A percentile compares a stretch with the other conserved stretches of the same genome.
These are phyloP conservation scores for Petroica traversi DNA, from an alignment of 2,113 vertebrate species.

Conservation along the genomic window DNA sequence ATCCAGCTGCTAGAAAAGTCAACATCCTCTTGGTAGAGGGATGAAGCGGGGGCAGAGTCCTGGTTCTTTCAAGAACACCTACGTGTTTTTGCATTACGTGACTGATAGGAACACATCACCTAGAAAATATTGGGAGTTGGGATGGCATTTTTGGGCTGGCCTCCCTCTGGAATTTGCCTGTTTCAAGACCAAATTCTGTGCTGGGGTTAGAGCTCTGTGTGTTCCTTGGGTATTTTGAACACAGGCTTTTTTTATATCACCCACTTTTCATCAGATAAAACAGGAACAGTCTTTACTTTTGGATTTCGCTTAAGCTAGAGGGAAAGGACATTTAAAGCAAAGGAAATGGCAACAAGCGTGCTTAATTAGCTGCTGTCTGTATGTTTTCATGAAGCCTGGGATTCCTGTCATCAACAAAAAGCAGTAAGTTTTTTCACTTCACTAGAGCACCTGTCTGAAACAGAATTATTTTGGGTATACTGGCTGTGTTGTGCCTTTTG, in stretches of 20 bases:
- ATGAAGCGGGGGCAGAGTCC: neutral
- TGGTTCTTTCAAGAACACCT: neutral
- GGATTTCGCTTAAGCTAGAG: neutral
- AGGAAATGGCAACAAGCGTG: neutral
- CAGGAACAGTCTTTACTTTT: neutral
- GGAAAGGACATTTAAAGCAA: neutral
- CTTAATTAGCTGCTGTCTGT: neutral
- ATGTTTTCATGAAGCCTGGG: neutral
- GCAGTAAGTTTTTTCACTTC: neutral
- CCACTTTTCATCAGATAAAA: neutral
- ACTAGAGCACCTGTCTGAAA: neutral
- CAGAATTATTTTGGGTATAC: neutral
- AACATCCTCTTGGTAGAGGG: neutral
- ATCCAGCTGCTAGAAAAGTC: neutral
- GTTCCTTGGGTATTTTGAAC: neutral
- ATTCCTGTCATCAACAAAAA: neutral
- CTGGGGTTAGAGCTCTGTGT: neutral
- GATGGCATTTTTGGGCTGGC: neutral
- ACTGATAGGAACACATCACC: neutral
- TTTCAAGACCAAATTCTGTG: neutral
- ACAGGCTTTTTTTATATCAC: accelerated
- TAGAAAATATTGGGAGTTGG: neutral
- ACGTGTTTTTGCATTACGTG: neutral
- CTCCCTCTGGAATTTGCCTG: neutral
- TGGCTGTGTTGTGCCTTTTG: neutral